Percentiles rank a stretch among this genome's conserved stretches.
These are phyloP conservation scores for Corythaeola cristata DNA, from an alignment of 2,113 vertebrate genomes.

Conservation along the genomic window DNA sequence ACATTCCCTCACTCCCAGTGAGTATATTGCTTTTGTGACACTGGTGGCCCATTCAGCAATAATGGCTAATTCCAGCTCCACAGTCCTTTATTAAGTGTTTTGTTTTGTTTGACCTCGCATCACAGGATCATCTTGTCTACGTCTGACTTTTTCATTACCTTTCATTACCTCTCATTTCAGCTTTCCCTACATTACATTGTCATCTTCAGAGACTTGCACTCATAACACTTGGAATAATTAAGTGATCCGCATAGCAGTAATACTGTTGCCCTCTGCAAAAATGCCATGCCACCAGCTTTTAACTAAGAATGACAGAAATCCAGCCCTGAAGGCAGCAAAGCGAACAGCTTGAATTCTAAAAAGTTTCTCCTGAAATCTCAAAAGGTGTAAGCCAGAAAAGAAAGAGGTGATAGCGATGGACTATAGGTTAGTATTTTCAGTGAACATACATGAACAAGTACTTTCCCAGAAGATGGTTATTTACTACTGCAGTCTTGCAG, in stretches of 20 bases:
- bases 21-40: slow-evolving; percentile 22
- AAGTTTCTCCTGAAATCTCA: not conserved
- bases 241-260: slow-evolving; percentile 42
- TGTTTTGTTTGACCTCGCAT: slow-evolving; percentile 66
- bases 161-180: slow-evolving; percentile 65
- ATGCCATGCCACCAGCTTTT: slow-evolving; percentile 1
- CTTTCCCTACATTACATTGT: not conserved
- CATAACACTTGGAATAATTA: slow-evolving; percentile 59
- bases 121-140: slow-evolving; percentile 52
- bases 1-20: not conserved
- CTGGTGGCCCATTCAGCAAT: not conserved
- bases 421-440: not conserved
- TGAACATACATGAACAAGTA: not conserved
- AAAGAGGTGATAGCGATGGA: not conserved
- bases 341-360: not conserved
- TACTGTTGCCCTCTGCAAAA: not conserved
- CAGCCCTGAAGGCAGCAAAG: not conserved
- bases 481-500: not conserved
- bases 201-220: slow-evolving; percentile 45
- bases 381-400: not conserved
- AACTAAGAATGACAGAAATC: not conserved
- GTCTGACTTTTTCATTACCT: slow-evolving; percentile 70
- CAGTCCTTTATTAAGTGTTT: slow-evolving; percentile 61
- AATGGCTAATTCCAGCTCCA: slow-evolving; percentile 48
- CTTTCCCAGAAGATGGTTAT: not conserved